Base-by-base conservation (phyloP, 2,888 invertebrate genomes). In the Incurvaria masculella region DNA sequence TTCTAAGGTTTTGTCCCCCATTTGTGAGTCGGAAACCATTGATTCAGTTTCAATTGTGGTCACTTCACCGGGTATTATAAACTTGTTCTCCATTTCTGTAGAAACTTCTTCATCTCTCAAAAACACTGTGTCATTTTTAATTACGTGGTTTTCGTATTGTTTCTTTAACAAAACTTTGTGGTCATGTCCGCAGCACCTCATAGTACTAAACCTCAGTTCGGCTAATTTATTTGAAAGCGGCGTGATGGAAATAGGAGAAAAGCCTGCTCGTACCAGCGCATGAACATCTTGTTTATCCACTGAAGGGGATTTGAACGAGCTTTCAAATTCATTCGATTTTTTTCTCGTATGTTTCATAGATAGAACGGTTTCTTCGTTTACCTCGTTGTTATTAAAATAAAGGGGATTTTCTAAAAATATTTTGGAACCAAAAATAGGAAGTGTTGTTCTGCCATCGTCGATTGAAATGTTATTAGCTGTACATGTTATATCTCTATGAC, bases 161-260 rank as follows among this genome's bases (percentile, higher is more conserved):
- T 69, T 66, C 45, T 62, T 65, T 57, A 76, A 68, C 42, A 72
- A 65, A 57, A 14, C 14, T 16, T 53, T 52, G 42, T 47, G 46
- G 42, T 56, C 53, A 33, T 51, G 51, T 8, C 33, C 33, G 14
- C 33, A 14, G 14, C 33, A 33, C 46, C 73, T 79, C 61, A 76
- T 72, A 50, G 78, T 72, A 57, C 79, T 81, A 59, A 84, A 83
- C 57, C 79, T 73, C 54, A 84, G 61, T 54, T 80, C 82, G 50
- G 84, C 79, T 56, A 85, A 64, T 58, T 81, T 81, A 49, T 73
- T 72, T 51, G 85, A 82, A 57, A 86, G 66, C 52, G 85, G 85
- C 20, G 85, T 83, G 21, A 84, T 72, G 49, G 76, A 79, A 5
- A 75, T 65, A 41, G 76, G 78, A 26, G 78, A 78, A 56, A 74